Evolutionary conservation across 1,140 invertebrate genomes (phyloP).

Genomic region (Tachypleus tridentatus): DNA sequence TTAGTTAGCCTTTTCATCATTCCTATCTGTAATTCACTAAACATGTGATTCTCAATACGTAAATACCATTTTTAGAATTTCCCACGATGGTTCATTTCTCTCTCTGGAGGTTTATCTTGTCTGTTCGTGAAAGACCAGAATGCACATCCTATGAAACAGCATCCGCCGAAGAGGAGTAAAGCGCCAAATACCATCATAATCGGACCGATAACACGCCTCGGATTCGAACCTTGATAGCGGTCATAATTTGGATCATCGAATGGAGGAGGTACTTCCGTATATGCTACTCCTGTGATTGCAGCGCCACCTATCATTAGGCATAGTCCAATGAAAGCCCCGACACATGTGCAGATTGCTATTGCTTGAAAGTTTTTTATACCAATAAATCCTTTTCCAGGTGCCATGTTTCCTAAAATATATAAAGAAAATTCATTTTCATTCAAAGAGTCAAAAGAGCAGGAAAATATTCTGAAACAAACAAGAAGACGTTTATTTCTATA

Average conservation of each 20-base stretch:
- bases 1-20: too few relatives aligned
- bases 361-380: neutral
- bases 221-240: conserved; percentile 24
- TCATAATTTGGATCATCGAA: conserved; percentile 27
- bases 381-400: too few relatives aligned
- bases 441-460: too few relatives aligned
- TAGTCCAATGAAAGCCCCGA: conserved; percentile 15
- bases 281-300: conserved; percentile 24
- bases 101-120: too few relatives aligned
- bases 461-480: too few relatives aligned
- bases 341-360: conserved; percentile 11
- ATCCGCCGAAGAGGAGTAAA: conserved; percentile 20
- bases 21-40: too few relatives aligned
- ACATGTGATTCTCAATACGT: too few relatives aligned
- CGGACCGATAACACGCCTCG: conserved; percentile 23
- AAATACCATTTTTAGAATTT: too few relatives aligned
- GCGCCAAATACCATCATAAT: conserved; percentile 20
- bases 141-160: conserved; percentile 20
- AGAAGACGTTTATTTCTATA: too few relatives aligned
- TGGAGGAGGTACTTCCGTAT: conserved; percentile 26
- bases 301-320: conserved; percentile 24
- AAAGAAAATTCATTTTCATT: too few relatives aligned
- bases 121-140: conserved; percentile 5
- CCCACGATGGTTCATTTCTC: too few relatives aligned
- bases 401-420: too few relatives aligned